Evolutionary conservation across 2,113 vertebrate genomes (phyloP).

Genomic region (Dromas ardeola): DNA sequence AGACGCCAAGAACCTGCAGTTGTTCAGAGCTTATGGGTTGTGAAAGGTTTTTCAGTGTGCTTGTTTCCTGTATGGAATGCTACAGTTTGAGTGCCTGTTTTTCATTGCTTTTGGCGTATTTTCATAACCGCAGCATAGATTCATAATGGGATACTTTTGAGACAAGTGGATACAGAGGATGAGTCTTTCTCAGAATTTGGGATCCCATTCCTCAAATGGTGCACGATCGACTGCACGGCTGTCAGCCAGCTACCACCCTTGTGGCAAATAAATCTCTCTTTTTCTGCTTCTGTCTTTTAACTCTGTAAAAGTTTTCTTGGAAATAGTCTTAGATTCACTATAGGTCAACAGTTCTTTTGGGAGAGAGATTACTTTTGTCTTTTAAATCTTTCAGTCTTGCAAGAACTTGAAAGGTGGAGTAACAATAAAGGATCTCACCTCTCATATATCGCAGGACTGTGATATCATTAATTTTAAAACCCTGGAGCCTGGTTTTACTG

Average conservation of each 20-base stretch:
- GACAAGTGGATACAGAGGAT: neutral
- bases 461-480: neutral
- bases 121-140: neutral
- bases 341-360: neutral
- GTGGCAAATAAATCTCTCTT: neutral
- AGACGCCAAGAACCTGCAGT: neutral
- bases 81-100: neutral
- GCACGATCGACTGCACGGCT: accelerated
- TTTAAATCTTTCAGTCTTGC: neutral
- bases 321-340: neutral
- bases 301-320: neutral
- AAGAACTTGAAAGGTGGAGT: neutral
- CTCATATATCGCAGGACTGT: neutral
- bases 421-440: neutral
- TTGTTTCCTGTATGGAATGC: neutral
- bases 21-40: neutral
- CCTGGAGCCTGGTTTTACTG: neutral
- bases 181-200: neutral
- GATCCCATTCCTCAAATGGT: neutral
- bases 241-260: neutral
- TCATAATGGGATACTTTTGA: neutral
- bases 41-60: neutral
- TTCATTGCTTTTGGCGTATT: neutral
- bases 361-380: neutral
- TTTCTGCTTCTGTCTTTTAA: neutral